Evolutionary conservation across 2,797 vertebrate species (phyloP).

Genomic region (Sebastes ruberrimus): DNA sequence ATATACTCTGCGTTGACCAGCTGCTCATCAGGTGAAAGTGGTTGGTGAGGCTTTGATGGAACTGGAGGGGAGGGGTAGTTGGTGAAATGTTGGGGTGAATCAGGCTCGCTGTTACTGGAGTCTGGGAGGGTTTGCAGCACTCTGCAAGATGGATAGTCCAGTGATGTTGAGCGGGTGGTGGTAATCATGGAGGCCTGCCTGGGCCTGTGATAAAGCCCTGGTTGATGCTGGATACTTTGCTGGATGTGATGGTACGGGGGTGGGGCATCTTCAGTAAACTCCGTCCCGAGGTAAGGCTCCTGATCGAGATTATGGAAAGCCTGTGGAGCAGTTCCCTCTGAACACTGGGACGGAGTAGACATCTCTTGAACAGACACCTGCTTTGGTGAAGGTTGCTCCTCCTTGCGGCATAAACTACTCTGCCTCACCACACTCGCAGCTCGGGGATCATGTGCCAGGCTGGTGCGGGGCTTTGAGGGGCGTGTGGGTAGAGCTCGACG

Average conservation of each 20-base stretch:
- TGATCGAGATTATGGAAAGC: conserved; percentile 37
- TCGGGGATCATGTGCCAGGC: conserved; percentile 72
- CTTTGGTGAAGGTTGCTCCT: conserved; percentile 64
- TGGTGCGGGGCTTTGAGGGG: conserved; percentile 84
- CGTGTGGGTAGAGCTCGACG: conserved; percentile 77
- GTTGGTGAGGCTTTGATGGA: conserved; percentile 33
- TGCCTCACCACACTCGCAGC: conserved; percentile 72
- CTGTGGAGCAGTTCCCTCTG: conserved; percentile 54
- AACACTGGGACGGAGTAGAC: conserved; percentile 35
- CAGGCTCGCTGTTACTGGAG: conserved; percentile 66
- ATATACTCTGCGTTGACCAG: conserved; percentile 89
- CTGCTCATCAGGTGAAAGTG: conserved; percentile 73
- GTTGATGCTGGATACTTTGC: conserved; percentile 40
- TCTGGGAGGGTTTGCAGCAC: conserved; percentile 48
- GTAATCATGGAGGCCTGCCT: conserved; percentile 43
- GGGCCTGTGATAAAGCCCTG: conserved; percentile 46
- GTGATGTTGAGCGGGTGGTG: conserved; percentile 48
- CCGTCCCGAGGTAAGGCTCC: conserved; percentile 32
- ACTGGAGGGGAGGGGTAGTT: conserved; percentile 39
- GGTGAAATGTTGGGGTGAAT: conserved; percentile 63
- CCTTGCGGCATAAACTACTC: conserved; percentile 81
- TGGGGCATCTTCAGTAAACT: conserved; percentile 30
- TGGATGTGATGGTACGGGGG: conserved; percentile 45
- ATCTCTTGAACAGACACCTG: conserved; percentile 42
- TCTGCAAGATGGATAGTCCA: conserved; percentile 68